These are phyloP conservation scores for Hydropsyche betteni DNA, from an alignment of 2,888 invertebrate species.

Conservation along the genomic window DNA sequence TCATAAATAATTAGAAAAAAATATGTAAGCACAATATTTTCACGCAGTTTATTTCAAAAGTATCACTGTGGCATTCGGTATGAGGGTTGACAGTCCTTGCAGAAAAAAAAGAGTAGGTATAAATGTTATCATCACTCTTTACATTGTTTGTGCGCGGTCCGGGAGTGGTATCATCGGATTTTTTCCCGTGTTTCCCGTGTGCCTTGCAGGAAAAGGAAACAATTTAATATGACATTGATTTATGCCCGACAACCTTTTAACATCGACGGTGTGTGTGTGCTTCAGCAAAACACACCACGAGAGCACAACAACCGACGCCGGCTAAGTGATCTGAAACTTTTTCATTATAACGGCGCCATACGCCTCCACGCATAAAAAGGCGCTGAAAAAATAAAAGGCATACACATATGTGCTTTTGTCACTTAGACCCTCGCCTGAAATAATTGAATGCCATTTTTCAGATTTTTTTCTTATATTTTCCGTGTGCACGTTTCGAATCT, in stretches of 20 bases:
- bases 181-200: constrained; percentile 27
- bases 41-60: too few relatives aligned
- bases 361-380: constrained; percentile 5
- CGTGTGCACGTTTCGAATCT: too few relatives aligned
- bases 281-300: not conserved
- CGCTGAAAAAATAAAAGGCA: not conserved
- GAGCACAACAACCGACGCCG: not conserved
- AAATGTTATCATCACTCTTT: constrained; percentile 31
- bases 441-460: constrained; percentile 31
- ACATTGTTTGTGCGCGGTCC: constrained; percentile 29
- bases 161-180: constrained; percentile 30
- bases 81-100: too few relatives aligned
- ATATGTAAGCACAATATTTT: too few relatives aligned
- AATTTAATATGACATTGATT: constrained; percentile 47
- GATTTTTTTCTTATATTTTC: constrained; percentile 3
- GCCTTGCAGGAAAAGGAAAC: constrained; percentile 30
- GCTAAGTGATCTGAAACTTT: constrained; percentile 46
- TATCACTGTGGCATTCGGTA: too few relatives aligned
- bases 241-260: constrained; percentile 47
- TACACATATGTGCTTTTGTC: constrained; percentile 15
- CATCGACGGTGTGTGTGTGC: constrained; percentile 40
- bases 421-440: constrained; percentile 8
- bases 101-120: not conserved
- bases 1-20: too few relatives aligned
- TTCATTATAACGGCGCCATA: constrained; percentile 42